phyloP scores from a whole-genome alignment of 2,113 vertebrate species.

The Rhynchomys soricoides region DNA sequence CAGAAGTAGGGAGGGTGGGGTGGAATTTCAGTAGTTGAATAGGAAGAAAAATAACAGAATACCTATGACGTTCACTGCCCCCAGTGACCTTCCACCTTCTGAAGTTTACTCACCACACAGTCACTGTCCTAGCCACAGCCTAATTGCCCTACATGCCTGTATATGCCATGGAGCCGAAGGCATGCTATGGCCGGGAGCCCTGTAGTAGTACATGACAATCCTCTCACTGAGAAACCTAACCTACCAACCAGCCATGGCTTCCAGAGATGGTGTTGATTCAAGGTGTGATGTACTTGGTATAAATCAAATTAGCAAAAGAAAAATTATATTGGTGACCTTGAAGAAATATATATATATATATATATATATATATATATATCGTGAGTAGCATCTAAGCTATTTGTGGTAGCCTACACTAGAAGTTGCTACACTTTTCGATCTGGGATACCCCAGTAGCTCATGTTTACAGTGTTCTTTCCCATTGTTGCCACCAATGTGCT shows the following conservation, averaged over 20 bases:
- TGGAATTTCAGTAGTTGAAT: not conserved
- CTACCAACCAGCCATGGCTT: not conserved
- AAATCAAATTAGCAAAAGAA: not conserved
- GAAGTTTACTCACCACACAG: not conserved
- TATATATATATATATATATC: not conserved
- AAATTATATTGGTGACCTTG: not conserved
- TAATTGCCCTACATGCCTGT: not conserved
- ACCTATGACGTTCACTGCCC: not conserved
- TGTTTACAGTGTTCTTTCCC: not conserved
- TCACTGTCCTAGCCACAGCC: not conserved
- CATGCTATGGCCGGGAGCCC: not conserved
- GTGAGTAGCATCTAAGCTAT: not conserved
- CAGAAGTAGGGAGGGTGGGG: not conserved
- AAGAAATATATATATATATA: not conserved
- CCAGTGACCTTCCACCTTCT: not conserved
- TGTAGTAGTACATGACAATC: not conserved
- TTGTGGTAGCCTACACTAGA: not conserved
- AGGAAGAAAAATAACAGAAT: not conserved
- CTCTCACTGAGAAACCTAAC: not conserved
- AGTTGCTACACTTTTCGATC: not conserved
- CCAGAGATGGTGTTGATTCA: not conserved
- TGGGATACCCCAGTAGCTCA: not conserved
- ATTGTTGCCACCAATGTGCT: not conserved
- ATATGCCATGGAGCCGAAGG: accelerated
- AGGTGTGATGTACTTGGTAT: not conserved